Conservation (phyloP, 1,140 invertebrate genomes). For the Drosophila tsacasi region DNA sequence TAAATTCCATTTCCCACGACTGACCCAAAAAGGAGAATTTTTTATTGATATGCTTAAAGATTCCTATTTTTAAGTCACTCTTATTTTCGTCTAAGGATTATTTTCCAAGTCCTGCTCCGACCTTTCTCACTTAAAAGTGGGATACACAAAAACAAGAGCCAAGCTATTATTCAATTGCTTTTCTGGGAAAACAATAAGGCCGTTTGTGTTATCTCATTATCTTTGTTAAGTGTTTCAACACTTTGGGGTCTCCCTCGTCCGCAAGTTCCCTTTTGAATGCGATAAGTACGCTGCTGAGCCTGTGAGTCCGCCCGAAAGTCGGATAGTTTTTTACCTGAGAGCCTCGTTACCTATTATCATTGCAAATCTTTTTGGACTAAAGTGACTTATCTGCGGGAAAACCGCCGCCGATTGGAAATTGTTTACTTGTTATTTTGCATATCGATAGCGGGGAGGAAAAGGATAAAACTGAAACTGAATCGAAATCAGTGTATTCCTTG, state of each 20-base stretch:
- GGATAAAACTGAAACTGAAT: background rate
- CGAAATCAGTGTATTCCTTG: constrained; percentile 32
- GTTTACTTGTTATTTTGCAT: constrained; percentile 19
- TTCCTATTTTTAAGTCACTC: background rate
- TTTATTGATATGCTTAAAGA: too few species aligned
- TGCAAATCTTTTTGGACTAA: constrained; percentile 16
- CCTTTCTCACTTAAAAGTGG: constrained; percentile 3
- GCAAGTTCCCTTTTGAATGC: background rate
- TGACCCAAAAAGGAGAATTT: too few species aligned
- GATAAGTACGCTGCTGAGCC: constrained; percentile 11
- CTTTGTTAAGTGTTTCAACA: constrained; percentile 14
- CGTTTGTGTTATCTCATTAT: constrained; percentile 21
- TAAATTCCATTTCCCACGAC: too few species aligned
- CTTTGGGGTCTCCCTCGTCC: constrained; percentile 12
- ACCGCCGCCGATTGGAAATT: constrained; percentile 16
- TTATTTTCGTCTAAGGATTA: background rate
- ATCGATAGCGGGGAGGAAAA: background rate
- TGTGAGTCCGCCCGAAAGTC: constrained; percentile 2
- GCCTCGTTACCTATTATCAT: constrained; percentile 22
- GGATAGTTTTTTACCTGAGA: constrained; percentile 34
- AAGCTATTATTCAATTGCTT: constrained; percentile 17
- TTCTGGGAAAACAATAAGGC: constrained; percentile 12
- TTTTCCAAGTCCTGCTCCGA: background rate
- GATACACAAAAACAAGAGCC: constrained; percentile 20
- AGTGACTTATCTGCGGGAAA: constrained; percentile 14